A percentile compares a stretch with the other conserved stretches of the same genome.
phyloP scores from a whole-genome alignment of 1,140 invertebrate genomes.

The Melipona quadrifasciata region DNA sequence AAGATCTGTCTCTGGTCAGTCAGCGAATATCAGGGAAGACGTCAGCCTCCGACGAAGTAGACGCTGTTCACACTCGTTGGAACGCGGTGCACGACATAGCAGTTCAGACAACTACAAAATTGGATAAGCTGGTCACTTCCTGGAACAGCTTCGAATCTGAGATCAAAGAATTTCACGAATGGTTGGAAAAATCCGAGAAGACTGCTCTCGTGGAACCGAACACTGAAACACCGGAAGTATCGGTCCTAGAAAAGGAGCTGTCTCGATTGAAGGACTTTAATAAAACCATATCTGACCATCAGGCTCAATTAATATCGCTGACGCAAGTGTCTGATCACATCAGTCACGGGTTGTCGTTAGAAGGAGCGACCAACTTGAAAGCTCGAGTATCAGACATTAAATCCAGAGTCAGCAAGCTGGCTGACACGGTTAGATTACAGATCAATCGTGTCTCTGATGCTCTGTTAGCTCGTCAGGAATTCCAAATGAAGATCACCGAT shows the following conservation, averaged over 20 bases:
- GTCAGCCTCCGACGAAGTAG: constrained; percentile 90
- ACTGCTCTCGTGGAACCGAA: constrained; percentile 82
- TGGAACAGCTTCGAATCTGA: constrained; percentile 92
- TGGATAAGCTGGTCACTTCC: constrained; percentile 89
- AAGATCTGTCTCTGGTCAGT: constrained; percentile 87
- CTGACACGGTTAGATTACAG: constrained; percentile 87
- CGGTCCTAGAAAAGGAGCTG: constrained; percentile 88
- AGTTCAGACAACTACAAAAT: constrained; percentile 87
- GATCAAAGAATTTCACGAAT: constrained; percentile 86
- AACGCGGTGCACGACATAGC: constrained; percentile 88
- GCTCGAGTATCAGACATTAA: constrained; percentile 88
- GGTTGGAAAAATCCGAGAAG: constrained; percentile 87
- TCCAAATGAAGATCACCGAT: constrained; percentile 89
- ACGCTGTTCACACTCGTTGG: constrained; percentile 91
- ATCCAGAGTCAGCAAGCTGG: constrained; percentile 85
- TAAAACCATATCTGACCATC: constrained; percentile 91
- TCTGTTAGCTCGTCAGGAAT: constrained; percentile 91
- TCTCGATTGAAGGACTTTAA: constrained; percentile 89
- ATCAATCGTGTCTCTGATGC: constrained; percentile 91
- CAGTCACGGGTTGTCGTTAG: constrained; percentile 87
- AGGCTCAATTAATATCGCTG: constrained; percentile 89
- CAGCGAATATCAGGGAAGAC: constrained; percentile 88
- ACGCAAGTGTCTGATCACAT: constrained; percentile 91
- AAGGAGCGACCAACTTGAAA: constrained; percentile 88
- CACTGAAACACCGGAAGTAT: constrained; percentile 85